Conservation (phyloP, 1,140 invertebrate species). For the Aleiodes sp. region DNA sequence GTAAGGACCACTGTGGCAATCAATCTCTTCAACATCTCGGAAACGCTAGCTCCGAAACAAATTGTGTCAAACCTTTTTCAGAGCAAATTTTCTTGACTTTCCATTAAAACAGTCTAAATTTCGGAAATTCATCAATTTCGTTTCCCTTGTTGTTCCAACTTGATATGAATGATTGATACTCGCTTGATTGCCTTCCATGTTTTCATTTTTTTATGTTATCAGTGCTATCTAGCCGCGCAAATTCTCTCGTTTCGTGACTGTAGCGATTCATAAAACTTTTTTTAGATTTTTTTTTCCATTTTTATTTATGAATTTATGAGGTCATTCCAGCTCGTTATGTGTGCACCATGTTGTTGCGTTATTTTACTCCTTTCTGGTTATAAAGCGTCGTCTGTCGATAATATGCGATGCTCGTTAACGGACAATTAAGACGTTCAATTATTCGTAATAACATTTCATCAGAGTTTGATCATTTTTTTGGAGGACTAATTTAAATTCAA, state of each 20-base stretch:
- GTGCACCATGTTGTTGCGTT: not conserved
- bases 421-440: not conserved
- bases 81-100: no score
- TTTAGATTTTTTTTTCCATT: no score
- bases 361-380: not conserved
- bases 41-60: no score
- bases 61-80: no score
- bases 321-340: not conserved
- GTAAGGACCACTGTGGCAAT: no score
- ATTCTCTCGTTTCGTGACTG: not conserved
- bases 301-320: not conserved
- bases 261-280: not conserved
- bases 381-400: not conserved
- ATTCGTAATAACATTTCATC: no score
- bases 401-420: not conserved
- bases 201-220: not conserved
- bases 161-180: not conserved
- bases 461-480: no score
- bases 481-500: no score
- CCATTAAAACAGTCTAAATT: no score
- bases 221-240: not conserved
- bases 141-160: no score
- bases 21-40: no score
- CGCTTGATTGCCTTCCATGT: not conserved
- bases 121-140: no score